These are phyloP conservation scores for Acutogordius australiensis DNA, from an alignment of 2,888 invertebrate species.

Conservation along the genomic window DNA sequence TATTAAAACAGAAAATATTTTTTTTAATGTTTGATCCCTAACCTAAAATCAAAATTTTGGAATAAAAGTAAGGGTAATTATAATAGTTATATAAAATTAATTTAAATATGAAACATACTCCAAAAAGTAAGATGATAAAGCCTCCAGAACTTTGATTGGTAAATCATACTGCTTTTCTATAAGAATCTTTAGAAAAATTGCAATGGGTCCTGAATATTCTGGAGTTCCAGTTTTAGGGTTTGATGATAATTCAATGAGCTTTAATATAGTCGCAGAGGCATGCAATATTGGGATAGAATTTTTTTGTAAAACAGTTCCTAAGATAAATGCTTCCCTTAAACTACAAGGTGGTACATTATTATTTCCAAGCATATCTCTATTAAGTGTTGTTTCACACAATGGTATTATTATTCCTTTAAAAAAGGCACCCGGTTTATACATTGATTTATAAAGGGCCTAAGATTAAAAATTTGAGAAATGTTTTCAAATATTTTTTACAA, in stretches of 20 bases:
- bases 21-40: too few relatives aligned
- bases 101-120: too few relatives aligned
- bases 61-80: too few relatives aligned
- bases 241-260: conserved; percentile 71
- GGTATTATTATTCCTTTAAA: conserved; percentile 55
- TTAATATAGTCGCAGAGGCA: conserved; percentile 51
- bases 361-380: background rate
- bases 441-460: conserved; percentile 51
- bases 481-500: background rate
- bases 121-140: conserved; percentile 66
- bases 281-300: conserved; percentile 75
- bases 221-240: background rate
- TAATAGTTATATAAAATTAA: too few relatives aligned
- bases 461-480: background rate
- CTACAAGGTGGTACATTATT: conserved; percentile 38
- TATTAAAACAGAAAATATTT: too few relatives aligned
- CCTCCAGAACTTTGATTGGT: conserved; percentile 73
- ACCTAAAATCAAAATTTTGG: too few relatives aligned
- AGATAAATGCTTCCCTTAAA: conserved; percentile 67
- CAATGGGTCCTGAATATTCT: conserved; percentile 60
- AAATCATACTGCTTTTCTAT: conserved; percentile 90
- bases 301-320: conserved; percentile 61
- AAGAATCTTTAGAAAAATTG: conserved; percentile 64
- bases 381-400: conserved; percentile 30
- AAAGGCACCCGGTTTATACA: conserved; percentile 87